phyloP scores from a whole-genome alignment of 2,888 invertebrate genomes.

The Drosophila mayaguana region DNA sequence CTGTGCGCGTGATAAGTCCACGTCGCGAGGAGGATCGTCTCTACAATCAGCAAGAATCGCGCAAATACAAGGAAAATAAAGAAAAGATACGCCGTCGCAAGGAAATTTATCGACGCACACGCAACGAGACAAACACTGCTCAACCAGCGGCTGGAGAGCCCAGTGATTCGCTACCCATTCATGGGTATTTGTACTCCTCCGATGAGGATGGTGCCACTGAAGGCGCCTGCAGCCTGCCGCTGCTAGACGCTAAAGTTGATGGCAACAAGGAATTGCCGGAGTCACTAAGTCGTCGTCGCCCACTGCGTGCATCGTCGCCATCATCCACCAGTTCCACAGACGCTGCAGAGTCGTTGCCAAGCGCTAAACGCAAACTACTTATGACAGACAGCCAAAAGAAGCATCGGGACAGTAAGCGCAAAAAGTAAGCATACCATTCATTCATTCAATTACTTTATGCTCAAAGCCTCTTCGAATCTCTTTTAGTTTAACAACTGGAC shows the following conservation, averaged over 20 bases:
- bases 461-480: background rate
- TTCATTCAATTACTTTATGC: background rate
- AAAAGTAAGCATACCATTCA: conserved; percentile 15
- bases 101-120: conserved; percentile 75
- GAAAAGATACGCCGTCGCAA: conserved; percentile 89
- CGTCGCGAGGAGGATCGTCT: conserved; percentile 92
- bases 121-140: conserved; percentile 20
- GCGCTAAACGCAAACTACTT: conserved; percentile 53
- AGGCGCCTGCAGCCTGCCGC: background rate
- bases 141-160: conserved; percentile 4
- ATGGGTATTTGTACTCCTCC: conserved; percentile 62
- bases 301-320: conserved; percentile 8
- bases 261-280: conserved; percentile 21
- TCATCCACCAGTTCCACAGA: conserved; percentile 5
- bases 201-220: conserved; percentile 41
- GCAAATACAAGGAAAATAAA: conserved; percentile 92
- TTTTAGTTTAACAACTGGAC: conserved; percentile 38
- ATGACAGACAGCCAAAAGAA: conserved; percentile 40
- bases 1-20: conserved; percentile 90
- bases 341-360: conserved; percentile 1
- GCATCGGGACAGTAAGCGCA: conserved; percentile 42
- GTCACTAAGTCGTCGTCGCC: background rate
- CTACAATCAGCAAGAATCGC: conserved; percentile 89
- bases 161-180: conserved; percentile 52
- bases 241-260: conserved; percentile 4